Evolutionary conservation across 2,888 invertebrate genomes (phyloP).

Genomic region (Chrysolina americana): DNA sequence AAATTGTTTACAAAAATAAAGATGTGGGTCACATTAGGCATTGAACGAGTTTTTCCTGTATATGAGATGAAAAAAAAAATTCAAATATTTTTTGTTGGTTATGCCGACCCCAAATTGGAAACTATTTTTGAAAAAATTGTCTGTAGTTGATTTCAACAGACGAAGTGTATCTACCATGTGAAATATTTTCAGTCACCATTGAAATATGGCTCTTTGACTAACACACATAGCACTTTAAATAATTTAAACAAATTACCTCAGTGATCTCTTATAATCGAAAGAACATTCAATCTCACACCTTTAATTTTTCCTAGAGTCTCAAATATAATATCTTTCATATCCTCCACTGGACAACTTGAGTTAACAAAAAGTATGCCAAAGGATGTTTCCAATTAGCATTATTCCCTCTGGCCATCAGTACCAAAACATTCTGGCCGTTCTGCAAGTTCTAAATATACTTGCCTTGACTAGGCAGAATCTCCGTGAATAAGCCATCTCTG

Average conservation of each 20-base stretch:
- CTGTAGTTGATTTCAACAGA: conserved; percentile 40
- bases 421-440: conserved; percentile 24
- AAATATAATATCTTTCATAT: conserved; percentile 46
- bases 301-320: conserved; percentile 36
- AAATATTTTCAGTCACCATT: conserved; percentile 30
- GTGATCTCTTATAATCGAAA: conserved; percentile 44
- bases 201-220: conserved; percentile 30
- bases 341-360: conserved; percentile 22
- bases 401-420: conserved; percentile 33
- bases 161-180: conserved; percentile 41
- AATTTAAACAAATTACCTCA: conserved; percentile 47
- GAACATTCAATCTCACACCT: conserved; percentile 41
- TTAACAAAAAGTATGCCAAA: conserved; percentile 45
- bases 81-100: conserved; percentile 43
- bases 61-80: conserved; percentile 43
- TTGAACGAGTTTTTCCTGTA: conserved; percentile 30
- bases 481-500: no score
- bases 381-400: conserved; percentile 40
- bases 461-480: no score
- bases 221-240: conserved; percentile 33
- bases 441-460: no score
- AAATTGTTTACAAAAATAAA: conserved; percentile 49
- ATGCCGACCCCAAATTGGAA: conserved; percentile 32
- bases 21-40: conserved; percentile 46
- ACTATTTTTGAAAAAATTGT: conserved; percentile 38